phyloP scores from a whole-genome alignment of 1,140 invertebrate genomes.

The Meteorus sp. region DNA sequence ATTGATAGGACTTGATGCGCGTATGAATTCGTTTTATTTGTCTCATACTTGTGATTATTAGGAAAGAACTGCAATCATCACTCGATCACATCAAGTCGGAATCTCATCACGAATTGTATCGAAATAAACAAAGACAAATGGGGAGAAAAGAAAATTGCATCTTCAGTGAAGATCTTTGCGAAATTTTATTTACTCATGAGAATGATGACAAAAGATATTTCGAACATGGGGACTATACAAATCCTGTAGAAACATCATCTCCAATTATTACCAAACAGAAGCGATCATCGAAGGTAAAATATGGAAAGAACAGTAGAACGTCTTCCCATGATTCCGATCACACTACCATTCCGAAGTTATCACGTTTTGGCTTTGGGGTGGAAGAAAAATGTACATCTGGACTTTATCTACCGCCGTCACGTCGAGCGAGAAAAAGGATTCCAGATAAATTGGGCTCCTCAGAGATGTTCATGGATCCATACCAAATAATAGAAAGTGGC shows the following conservation, averaged over 20 bases:
- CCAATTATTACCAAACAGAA: not conserved
- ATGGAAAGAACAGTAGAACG: not conserved
- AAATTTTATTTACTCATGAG: conserved; percentile 36
- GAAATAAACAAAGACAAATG: not conserved
- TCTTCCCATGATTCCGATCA: conserved; percentile 5
- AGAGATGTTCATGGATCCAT: conserved; percentile 24
- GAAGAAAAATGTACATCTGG: conserved; percentile 56
- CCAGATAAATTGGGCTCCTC: conserved; percentile 19
- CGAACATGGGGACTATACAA: not conserved
- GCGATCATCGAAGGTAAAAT: not conserved
- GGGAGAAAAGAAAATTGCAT: not conserved
- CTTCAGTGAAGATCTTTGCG: conserved; percentile 29
- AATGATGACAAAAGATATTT: not conserved
- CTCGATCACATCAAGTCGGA: not conserved
- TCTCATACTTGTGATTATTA: too few species aligned
- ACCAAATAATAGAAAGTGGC: conserved; percentile 42
- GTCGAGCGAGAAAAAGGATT: conserved; percentile 35
- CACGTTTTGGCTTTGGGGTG: conserved; percentile 56
- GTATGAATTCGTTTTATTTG: too few species aligned
- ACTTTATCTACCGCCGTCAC: conserved; percentile 46
- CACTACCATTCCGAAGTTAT: conserved; percentile 32
- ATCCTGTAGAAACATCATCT: not conserved
- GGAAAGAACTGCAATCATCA: not conserved
- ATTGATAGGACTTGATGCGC: too few species aligned
- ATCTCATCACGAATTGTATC: conserved; percentile 35